phyloP scores from a whole-genome alignment of 2,888 invertebrate genomes.

The Athrips mouffetella region DNA sequence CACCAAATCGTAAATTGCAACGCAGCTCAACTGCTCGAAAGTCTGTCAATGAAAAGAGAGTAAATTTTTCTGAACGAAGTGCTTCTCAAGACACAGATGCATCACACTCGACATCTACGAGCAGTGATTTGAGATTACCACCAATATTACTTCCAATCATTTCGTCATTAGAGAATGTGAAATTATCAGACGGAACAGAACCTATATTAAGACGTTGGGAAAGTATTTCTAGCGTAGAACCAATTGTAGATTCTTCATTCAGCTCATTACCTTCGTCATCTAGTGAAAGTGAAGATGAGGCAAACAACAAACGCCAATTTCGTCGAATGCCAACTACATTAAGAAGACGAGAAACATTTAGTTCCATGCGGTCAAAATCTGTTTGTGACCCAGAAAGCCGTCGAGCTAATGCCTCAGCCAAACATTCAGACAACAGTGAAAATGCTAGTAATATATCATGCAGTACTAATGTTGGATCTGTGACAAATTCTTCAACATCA shows the following conservation, averaged over 20 bases:
- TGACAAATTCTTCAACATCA: slow-evolving; percentile 68
- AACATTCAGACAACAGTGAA: slow-evolving; percentile 63
- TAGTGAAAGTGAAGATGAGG: slow-evolving; percentile 70
- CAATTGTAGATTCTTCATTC: slow-evolving; percentile 83
- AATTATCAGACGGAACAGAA: slow-evolving; percentile 57
- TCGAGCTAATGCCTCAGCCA: slow-evolving; percentile 43
- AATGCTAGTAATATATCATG: slow-evolving; percentile 65
- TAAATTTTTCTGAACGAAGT: slow-evolving; percentile 74
- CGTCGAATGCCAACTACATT: slow-evolving; percentile 62
- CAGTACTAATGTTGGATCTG: slow-evolving; percentile 62
- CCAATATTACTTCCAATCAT: slow-evolving; percentile 85
- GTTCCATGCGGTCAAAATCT: slow-evolving; percentile 65
- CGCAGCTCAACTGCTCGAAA: slow-evolving; percentile 69
- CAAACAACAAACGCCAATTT: slow-evolving; percentile 53
- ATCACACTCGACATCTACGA: slow-evolving; percentile 79
- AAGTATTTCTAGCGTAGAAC: slow-evolving; percentile 84
- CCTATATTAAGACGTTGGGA: slow-evolving; percentile 75
- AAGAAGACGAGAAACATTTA: slow-evolving; percentile 60
- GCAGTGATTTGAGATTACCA: slow-evolving; percentile 81
- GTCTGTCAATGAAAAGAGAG: slow-evolving; percentile 62
- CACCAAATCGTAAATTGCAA: slow-evolving; percentile 52
- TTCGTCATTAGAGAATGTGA: slow-evolving; percentile 79
- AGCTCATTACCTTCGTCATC: slow-evolving; percentile 77
- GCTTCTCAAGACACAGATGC: slow-evolving; percentile 81
- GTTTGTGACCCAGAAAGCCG: slow-evolving; percentile 72